Evolutionary conservation across 1,140 invertebrate genomes (phyloP).

Genomic region (Drosophila baimaii): DNA sequence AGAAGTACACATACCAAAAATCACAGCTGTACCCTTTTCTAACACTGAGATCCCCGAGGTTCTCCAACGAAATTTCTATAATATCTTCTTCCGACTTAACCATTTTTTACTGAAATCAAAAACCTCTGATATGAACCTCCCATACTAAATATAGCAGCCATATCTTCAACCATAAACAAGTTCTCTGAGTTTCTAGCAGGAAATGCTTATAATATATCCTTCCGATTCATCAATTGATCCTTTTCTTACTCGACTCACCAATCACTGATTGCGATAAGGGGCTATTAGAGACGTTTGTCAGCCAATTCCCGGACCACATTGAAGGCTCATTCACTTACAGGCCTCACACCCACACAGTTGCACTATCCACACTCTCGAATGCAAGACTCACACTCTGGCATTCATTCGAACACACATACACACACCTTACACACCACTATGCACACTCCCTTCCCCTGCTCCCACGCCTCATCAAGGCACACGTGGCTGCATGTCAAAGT

Average conservation of each 20-base stretch:
- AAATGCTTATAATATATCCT: background rate
- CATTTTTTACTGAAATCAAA: background rate
- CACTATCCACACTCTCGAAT: constrained; percentile 26
- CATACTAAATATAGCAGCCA: background rate
- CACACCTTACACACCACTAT: constrained; percentile 11
- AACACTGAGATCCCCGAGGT: no score
- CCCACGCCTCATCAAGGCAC: constrained; percentile 39
- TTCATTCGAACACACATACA: constrained; percentile 14
- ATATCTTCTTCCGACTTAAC: background rate
- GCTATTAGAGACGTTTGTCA: constrained; percentile 46
- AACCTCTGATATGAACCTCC: background rate
- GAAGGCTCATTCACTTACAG: constrained; percentile 56
- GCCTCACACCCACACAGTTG: constrained; percentile 22
- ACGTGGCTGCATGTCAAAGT: constrained; percentile 80
- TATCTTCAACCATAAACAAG: no score
- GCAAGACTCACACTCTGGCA: constrained; percentile 24
- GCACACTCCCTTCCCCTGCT: background rate
- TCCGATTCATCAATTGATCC: background rate
- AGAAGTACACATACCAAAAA: background rate
- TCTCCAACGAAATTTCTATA: background rate
- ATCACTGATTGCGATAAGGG: constrained; percentile 36
- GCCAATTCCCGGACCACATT: constrained; percentile 47
- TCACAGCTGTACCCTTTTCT: background rate
- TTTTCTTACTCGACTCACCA: constrained; percentile 13
- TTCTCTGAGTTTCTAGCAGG: background rate